Conservation (phyloP, 2,888 invertebrate species). For the Seira ritae region DNA sequence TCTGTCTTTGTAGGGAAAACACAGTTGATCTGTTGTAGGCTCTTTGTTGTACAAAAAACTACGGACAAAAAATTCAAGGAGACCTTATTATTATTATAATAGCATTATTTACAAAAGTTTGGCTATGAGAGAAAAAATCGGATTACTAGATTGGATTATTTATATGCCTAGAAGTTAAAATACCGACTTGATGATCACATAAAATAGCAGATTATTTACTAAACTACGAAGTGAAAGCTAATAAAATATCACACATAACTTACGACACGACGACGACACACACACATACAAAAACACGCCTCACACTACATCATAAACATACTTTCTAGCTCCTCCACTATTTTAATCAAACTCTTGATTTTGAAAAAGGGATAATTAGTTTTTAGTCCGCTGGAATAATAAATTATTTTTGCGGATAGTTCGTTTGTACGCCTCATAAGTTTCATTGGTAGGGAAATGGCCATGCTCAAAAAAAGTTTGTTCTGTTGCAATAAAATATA, state of each 20-base stretch:
- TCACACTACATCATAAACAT: too few species aligned
- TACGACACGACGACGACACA: background rate
- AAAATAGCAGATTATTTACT: background rate
- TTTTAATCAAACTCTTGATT: background rate
- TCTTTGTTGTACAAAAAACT: conserved; percentile 56
- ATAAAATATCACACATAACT: background rate
- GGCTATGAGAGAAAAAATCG: background rate
- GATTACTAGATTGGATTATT: conserved; percentile 1
- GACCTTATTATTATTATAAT: conserved; percentile 59
- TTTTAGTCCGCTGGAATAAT: background rate
- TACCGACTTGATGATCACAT: background rate
- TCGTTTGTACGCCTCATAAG: background rate
- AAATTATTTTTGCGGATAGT: background rate
- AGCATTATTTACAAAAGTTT: conserved; percentile 15
- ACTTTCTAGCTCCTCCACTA: background rate
- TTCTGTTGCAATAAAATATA: conserved; percentile 34
- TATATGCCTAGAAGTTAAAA: background rate
- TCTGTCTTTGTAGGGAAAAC: background rate
- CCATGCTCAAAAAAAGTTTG: conserved; percentile 52
- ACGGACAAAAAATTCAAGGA: conserved; percentile 55
- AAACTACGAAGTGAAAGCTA: background rate
- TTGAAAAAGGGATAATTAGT: background rate
- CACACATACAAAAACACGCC: too few species aligned
- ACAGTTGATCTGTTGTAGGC: conserved; percentile 62
- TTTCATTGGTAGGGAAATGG: conserved; percentile 35